Evolutionary conservation across 1,140 invertebrate genomes (phyloP).

Genomic region (Goniozus legneri): DNA sequence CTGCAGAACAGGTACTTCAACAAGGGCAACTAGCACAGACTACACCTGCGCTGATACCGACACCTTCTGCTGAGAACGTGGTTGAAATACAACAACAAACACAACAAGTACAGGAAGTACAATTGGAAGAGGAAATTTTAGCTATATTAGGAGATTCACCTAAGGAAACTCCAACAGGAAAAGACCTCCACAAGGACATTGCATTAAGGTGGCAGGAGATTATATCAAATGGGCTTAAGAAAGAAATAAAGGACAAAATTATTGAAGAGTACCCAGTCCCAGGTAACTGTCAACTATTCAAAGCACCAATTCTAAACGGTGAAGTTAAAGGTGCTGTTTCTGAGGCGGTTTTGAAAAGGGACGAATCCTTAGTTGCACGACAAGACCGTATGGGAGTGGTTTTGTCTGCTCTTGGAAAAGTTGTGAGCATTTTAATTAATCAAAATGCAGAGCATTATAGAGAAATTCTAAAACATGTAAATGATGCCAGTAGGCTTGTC

Average conservation of each 20-base stretch:
- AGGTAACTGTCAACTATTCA: slow-evolving; percentile 13
- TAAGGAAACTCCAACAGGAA: slow-evolving; percentile 16
- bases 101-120: too few species aligned
- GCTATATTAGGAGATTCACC: too few species aligned
- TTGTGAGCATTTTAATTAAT: too few species aligned
- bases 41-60: too few species aligned
- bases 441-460: slow-evolving; percentile 16
- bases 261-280: slow-evolving; percentile 12
- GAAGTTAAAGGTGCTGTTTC: slow-evolving; percentile 11
- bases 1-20: too few species aligned
- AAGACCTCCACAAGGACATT: slow-evolving; percentile 14
- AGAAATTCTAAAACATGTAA: slow-evolving; percentile 45
- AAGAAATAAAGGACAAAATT: slow-evolving; percentile 7
- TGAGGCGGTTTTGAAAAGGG: slow-evolving; percentile 9
- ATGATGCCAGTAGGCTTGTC: slow-evolving; percentile 32
- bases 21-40: too few species aligned
- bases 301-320: slow-evolving; percentile 15
- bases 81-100: too few species aligned
- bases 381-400: slow-evolving; percentile 8
- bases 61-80: too few species aligned
- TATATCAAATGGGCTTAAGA: slow-evolving; percentile 14
- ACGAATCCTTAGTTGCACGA: slow-evolving; percentile 12
- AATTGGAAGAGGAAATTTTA: too few species aligned
- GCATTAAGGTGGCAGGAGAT: slow-evolving; percentile 18
- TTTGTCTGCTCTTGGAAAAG: too few species aligned